Evolutionary conservation across 2,797 vertebrate species (phyloP).

Genomic region (Xenops minutus): DNA sequence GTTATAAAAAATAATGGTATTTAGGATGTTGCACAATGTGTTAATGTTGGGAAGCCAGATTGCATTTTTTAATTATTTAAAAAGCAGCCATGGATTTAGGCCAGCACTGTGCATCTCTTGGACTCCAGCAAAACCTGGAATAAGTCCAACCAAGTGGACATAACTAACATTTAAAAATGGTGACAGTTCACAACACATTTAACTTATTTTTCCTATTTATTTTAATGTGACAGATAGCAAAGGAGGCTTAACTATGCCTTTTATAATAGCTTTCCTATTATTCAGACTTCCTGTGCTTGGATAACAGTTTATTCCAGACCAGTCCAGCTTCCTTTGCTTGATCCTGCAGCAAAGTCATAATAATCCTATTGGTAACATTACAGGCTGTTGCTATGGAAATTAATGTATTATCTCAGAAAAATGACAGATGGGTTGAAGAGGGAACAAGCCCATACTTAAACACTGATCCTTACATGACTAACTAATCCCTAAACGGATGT

Average conservation of each 20-base stretch:
- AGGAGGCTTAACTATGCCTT: not conserved
- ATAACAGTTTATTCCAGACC: constrained; percentile 25
- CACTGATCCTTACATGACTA: constrained; percentile 58
- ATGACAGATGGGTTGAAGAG: constrained; percentile 66
- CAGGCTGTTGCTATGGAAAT: constrained; percentile 62
- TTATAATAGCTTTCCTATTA: not conserved
- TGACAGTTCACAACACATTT: not conserved
- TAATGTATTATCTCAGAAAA: constrained; percentile 62
- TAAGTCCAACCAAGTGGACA: not conserved
- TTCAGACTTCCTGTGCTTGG: not conserved
- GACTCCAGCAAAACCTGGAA: constrained; percentile 21
- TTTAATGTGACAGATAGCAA: not conserved
- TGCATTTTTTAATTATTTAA: constrained; percentile 41
- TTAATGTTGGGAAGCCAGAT: not conserved
- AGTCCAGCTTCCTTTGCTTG: constrained; percentile 25
- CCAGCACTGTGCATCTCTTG: not conserved
- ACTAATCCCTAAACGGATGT: constrained; percentile 53
- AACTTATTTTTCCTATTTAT: not conserved
- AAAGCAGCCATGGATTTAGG: constrained; percentile 7
- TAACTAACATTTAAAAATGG: not conserved
- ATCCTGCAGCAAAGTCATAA: constrained; percentile 22
- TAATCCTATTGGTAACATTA: constrained; percentile 56
- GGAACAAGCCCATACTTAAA: constrained; percentile 49
- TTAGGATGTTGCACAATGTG: not conserved
- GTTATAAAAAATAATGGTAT: not conserved